Evolutionary conservation across 2,113 vertebrate species (phyloP), one percentile per base, ranked within the genome.

Genomic region (Azemiops feae): DNA sequence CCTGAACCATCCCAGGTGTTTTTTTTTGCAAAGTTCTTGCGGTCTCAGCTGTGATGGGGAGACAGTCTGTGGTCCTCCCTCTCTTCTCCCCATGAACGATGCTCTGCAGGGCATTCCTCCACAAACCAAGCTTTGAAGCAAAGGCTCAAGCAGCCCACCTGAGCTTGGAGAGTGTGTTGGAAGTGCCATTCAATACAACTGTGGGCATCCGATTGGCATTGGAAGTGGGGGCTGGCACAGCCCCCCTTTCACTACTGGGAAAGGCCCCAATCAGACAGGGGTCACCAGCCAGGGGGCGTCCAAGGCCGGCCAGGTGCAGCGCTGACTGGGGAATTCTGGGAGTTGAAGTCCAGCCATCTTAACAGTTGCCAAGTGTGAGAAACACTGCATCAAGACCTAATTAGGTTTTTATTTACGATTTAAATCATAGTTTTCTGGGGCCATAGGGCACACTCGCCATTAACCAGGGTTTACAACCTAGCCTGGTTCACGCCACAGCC

Each of bases 161-260:
- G 98, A 91, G 98, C 97, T 94, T 98, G 98, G 88, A 98, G 98
- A 95, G 98, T 97, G 91, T 98, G 98, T 58, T 98, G 98, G 96
- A 98, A 98, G 3, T 98, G 98, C 89, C 98, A 95, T 97, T 98
- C 98, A 64, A 97, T 96, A 0, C 98, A 98, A 86, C 98, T 98
- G 64, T 98, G 98, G 3, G 98, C 97, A 50, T 97, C 8, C 97
- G 97, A 47, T 95, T 98, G 97, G 92, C 98, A 98, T 43, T 97
- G 97, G 92, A 97, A 97, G 50, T 98, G 97, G 81, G 98, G 98
- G 87, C 98, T 98, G 88, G 97, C 98, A 97, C 98, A 98, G 0
- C 98, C 98, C 3, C 98, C 98, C 98, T 50, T 2, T 98, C 97
- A 89, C 97, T 95, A 39, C 96, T 95, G 6, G 97, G 97, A 47